A percentile compares a stretch with the other conserved stretches of the same genome.
Conservation (phyloP, 2,888 invertebrate species). For the Petrophora chlorosata region DNA sequence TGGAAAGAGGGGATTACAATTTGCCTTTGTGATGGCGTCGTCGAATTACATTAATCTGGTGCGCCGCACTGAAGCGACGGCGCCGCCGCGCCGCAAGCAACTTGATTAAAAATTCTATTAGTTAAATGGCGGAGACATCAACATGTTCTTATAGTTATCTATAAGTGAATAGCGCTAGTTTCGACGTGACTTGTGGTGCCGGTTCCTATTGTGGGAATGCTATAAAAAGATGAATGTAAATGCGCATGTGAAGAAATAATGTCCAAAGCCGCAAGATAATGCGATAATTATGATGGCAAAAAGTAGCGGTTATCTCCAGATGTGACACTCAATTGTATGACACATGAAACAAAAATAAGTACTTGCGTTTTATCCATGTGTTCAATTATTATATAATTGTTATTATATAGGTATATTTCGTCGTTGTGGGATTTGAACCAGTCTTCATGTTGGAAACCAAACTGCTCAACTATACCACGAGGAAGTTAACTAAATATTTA, state of each 20-base stretch:
- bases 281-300: neutral
- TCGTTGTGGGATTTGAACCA: too few relatives aligned
- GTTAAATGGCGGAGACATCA: constrained; percentile 79
- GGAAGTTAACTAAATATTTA: too few relatives aligned
- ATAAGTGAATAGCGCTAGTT: constrained; percentile 67
- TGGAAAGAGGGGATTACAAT: constrained; percentile 80
- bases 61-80: constrained; percentile 47
- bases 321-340: too few relatives aligned
- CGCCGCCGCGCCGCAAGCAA: constrained; percentile 72
- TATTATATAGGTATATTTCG: too few relatives aligned
- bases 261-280: neutral
- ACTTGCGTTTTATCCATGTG: too few relatives aligned
- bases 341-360: too few relatives aligned
- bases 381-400: too few relatives aligned
- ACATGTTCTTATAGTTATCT: constrained; percentile 67
- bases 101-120: constrained; percentile 84
- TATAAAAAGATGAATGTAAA: neutral
- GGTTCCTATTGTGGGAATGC: constrained; percentile 7
- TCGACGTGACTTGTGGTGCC: constrained; percentile 46
- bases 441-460: too few relatives aligned
- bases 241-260: neutral
- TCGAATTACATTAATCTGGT: constrained; percentile 83
- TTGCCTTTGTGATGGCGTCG: constrained; percentile 81
- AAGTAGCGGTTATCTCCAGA: neutral
- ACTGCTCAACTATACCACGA: too few relatives aligned